Conservation (phyloP, 1,140 invertebrate genomes). For the Adoxophyes honmai region DNA sequence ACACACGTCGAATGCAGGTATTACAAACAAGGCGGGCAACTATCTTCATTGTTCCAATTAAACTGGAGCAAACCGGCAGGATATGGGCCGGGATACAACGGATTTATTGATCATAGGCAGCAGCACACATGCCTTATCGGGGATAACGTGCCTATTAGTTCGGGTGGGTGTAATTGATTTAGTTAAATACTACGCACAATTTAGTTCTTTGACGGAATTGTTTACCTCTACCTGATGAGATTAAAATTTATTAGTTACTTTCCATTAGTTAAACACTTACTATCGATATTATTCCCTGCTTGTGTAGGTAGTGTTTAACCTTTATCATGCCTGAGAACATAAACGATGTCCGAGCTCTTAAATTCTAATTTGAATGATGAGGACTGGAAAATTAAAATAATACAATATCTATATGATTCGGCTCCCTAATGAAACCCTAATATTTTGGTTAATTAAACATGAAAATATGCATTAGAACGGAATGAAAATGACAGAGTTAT, state of each 20-base stretch:
- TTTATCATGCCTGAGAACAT: not conserved
- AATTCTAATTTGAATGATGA: not conserved
- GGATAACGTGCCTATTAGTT: slow-evolving; percentile 9
- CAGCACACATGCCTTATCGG: not conserved
- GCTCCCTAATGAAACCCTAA: no score
- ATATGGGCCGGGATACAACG: not conserved
- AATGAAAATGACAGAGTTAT: no score
- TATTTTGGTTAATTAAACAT: no score
- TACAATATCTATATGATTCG: not conserved
- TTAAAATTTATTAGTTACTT: no score
- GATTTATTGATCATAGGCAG: slow-evolving; percentile 11
- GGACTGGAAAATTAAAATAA: not conserved
- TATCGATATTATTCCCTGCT: no score
- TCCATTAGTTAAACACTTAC: no score
- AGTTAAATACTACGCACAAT: not conserved
- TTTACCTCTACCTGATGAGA: no score
- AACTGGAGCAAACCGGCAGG: slow-evolving; percentile 10
- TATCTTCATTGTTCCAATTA: slow-evolving; percentile 13
- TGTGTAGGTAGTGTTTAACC: no score
- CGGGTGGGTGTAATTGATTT: not conserved
- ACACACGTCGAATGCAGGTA: slow-evolving; percentile 61
- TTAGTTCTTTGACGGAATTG: not conserved
- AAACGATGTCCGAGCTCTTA: not conserved
- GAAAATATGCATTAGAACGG: no score
- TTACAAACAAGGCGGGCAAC: slow-evolving; percentile 21